Percentiles rank a stretch among this genome's conserved stretches.
These are phyloP conservation scores for Lysandra bellargus DNA, from an alignment of 2,888 invertebrate genomes.

Conservation along the genomic window DNA sequence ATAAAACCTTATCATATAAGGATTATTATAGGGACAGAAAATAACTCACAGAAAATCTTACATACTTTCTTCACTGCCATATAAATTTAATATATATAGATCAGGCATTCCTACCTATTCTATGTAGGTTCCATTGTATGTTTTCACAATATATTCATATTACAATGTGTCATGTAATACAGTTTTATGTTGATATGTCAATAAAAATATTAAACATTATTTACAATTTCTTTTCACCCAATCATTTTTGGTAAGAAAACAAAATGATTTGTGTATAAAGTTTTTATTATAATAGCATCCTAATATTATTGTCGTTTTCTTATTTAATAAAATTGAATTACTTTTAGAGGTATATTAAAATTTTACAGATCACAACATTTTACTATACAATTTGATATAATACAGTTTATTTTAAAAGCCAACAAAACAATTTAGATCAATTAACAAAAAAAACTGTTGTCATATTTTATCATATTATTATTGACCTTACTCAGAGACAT, in stretches of 20 bases:
- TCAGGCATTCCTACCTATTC: constrained; percentile 66
- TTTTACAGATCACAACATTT: background rate
- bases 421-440: background rate
- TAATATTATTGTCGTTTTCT: constrained; percentile 25
- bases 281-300: constrained; percentile 11
- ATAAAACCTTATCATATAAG: constrained; percentile 23
- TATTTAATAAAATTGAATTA: background rate
- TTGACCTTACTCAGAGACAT: too few species aligned
- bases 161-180: constrained; percentile 70
- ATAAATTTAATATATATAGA: constrained; percentile 55
- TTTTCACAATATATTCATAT: constrained; percentile 72
- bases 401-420: background rate
- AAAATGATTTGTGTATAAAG: background rate
- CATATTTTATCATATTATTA: too few species aligned
- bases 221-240: constrained; percentile 1
- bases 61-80: constrained; percentile 66
- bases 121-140: constrained; percentile 76
- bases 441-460: background rate
- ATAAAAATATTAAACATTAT: constrained; percentile 61
- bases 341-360: background rate
- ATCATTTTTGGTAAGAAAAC: background rate
- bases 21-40: background rate
- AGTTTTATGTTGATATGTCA: constrained; percentile 74
- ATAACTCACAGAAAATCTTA: constrained; percentile 28
- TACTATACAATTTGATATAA: background rate